phyloP scores from a whole-genome alignment of 2,888 invertebrate genomes.

The Folsomia candida region DNA sequence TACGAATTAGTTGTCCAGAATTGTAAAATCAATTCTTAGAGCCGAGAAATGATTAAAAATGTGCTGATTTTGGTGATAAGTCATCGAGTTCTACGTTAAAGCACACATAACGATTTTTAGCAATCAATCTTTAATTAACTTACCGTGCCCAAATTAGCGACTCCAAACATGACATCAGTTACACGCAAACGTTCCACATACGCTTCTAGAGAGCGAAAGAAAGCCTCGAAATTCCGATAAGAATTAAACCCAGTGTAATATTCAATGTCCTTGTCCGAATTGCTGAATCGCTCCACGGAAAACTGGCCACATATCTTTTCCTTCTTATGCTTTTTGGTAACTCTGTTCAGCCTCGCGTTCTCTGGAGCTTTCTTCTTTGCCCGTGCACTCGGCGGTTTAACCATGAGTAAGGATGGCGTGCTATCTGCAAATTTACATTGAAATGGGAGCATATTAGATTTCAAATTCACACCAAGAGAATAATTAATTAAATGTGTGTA shows the following conservation, averaged over 20 bases:
- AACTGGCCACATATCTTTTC: slow-evolving; percentile 44
- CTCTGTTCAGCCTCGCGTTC: slow-evolving; percentile 29
- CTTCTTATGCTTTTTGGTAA: slow-evolving; percentile 42
- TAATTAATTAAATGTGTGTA: too few species aligned
- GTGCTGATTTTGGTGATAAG: too few species aligned
- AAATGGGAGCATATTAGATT: too few species aligned
- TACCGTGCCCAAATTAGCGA: slow-evolving; percentile 33
- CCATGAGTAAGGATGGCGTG: too few species aligned
- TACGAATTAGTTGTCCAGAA: too few species aligned
- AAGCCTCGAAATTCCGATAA: slow-evolving; percentile 44
- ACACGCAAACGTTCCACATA: slow-evolving; percentile 45
- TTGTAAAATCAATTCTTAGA: too few species aligned
- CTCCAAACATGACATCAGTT: slow-evolving; percentile 46
- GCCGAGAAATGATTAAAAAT: too few species aligned
- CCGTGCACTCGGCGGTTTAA: background rate
- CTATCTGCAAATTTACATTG: too few species aligned
- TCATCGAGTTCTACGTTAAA: too few species aligned
- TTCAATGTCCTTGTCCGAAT: slow-evolving; percentile 48
- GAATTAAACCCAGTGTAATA: slow-evolving; percentile 49
- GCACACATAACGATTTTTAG: too few species aligned
- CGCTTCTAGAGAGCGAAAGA: slow-evolving; percentile 45
- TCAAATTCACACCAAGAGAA: too few species aligned
- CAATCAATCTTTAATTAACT: background rate
- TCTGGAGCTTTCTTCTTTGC: background rate
- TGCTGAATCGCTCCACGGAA: slow-evolving; percentile 45